Evolutionary conservation across 2,797 vertebrate genomes (phyloP).

Genomic region (Austrolebias charrua): DNA sequence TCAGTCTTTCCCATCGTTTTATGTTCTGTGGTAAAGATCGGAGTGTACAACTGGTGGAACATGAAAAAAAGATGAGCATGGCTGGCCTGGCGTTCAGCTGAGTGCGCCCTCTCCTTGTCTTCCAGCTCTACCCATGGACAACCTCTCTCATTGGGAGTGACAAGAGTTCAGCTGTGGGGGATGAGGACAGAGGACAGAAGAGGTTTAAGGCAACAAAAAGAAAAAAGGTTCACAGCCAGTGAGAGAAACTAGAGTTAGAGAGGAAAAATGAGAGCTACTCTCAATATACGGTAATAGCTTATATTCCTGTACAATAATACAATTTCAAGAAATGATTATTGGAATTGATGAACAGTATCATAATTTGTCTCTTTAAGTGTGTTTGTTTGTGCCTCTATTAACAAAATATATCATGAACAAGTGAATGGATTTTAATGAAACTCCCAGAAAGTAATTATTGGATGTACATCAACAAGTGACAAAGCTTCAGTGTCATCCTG

Average conservation of each 20-base stretch:
- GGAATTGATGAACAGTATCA: too few species aligned
- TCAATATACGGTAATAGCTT: neutral
- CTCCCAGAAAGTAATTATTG: too few species aligned
- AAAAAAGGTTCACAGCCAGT: slow-evolving; percentile 13
- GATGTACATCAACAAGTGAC: too few species aligned
- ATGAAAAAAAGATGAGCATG: slow-evolving; percentile 63
- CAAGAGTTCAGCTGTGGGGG: slow-evolving; percentile 31
- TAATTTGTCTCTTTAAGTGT: too few species aligned
- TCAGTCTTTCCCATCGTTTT: neutral
- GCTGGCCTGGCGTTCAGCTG: slow-evolving; percentile 42
- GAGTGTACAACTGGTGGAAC: slow-evolving; percentile 33
- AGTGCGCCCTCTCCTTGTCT: slow-evolving; percentile 16
- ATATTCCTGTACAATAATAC: neutral
- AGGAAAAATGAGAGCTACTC: neutral
- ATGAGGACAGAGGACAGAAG: slow-evolving; percentile 34
- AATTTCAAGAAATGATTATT: neutral
- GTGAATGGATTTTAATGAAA: too few species aligned
- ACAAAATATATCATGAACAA: too few species aligned
- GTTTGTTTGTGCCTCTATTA: too few species aligned
- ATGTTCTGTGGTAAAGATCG: slow-evolving; percentile 19
- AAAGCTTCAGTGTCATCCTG: too few species aligned
- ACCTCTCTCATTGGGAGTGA: slow-evolving; percentile 32
- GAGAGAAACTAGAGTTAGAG: slow-evolving; percentile 3
- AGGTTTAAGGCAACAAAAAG: slow-evolving; percentile 20
- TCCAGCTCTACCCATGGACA: slow-evolving; percentile 33